phyloP scores from a whole-genome alignment of 2,113 vertebrate genomes.

The Vanacampus margaritifer region DNA sequence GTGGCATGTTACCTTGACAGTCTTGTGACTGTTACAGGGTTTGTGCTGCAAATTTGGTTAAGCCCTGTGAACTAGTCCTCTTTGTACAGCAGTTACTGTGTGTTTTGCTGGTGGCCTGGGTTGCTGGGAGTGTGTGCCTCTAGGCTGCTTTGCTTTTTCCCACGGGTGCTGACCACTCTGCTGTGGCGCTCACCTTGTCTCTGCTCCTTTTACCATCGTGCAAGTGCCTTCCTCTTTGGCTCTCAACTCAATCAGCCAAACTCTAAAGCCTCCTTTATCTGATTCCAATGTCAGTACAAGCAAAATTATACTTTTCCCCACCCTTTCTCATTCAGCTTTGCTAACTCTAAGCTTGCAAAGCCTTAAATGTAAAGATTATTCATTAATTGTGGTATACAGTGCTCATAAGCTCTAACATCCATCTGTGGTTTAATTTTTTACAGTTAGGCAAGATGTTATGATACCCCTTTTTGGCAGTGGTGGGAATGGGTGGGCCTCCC shows the following conservation, averaged over 20 bases:
- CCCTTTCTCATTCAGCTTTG: slow-evolving; percentile 58
- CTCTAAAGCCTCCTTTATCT: slow-evolving; percentile 41
- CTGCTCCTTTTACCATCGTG: slow-evolving; percentile 53
- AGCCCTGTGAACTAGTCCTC: slow-evolving; percentile 25
- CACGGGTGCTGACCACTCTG: slow-evolving; percentile 55
- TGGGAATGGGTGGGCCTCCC: slow-evolving; percentile 54
- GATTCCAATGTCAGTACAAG: slow-evolving; percentile 49
- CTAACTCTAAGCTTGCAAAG: slow-evolving; percentile 68
- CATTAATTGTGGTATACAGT: slow-evolving; percentile 34
- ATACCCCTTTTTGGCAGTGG: slow-evolving; percentile 62
- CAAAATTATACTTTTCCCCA: slow-evolving; percentile 51
- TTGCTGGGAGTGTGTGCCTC: slow-evolving; percentile 69
- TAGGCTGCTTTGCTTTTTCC: slow-evolving; percentile 71
- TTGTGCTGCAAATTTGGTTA: slow-evolving; percentile 14
- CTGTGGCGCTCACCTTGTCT: slow-evolving; percentile 55
- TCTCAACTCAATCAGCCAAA: slow-evolving; percentile 47
- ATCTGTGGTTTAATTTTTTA: slow-evolving; percentile 50
- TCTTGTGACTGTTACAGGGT: not conserved
- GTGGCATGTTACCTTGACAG: slow-evolving; percentile 25
- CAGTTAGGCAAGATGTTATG: slow-evolving; percentile 57
- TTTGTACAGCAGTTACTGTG: slow-evolving; percentile 49
- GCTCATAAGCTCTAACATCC: slow-evolving; percentile 44
- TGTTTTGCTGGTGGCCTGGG: slow-evolving; percentile 66
- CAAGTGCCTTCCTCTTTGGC: slow-evolving; percentile 60
- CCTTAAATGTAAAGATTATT: slow-evolving; percentile 34